Evolutionary conservation across 2,888 invertebrate genomes (phyloP), one percentile per base, ranked within the genome.

Genomic region (Tenthredo amoena): DNA sequence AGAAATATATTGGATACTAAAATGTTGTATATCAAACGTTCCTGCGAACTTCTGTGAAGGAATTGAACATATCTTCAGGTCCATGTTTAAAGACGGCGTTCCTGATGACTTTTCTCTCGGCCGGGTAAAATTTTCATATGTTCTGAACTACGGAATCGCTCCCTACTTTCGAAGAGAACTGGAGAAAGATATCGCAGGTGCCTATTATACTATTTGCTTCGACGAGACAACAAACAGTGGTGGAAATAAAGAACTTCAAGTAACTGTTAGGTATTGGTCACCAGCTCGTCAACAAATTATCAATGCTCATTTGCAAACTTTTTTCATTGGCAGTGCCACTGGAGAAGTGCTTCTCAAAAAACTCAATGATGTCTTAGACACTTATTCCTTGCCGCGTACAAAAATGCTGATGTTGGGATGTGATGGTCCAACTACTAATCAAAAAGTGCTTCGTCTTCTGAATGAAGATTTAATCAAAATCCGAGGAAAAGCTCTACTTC

Each of bases 201-300:
- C 47, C 26, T 74, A 21, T 74, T 40, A 43, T 47, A 43, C 74
- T 9, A 74, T 74, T 74, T 74, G 74, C 74, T 47, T 43, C n/a
- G 74, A 74, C 47, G 47, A 74, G 26, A 74, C 74, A 21, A 74
- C 74, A 0, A 74, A 74, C 47, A 74, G 74, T 47, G 47, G 74
- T 74, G 47, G 74, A 18, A 74, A 47, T 74, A 74, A 40, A 43
- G 40, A 74, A 21, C 74, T 74, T 21, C 74, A 74, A 74, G 74
- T 74, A 10, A 74, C 74, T 47, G 74, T 74, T 18, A 74, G 74
- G 74, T 74, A 74, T 74, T 77, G 77, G 77, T 77, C 77, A 34
- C 50, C 50, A 50, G 31, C 34, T 77, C 77, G 15, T 34, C 77
- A 77, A 34, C 50, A 77, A 77, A 55, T 77, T 21, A 77, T 77